Evolutionary conservation across 2,113 vertebrate species (phyloP), one percentile per base, ranked within the genome.

Genomic region (Coracopsis vasa): DNA sequence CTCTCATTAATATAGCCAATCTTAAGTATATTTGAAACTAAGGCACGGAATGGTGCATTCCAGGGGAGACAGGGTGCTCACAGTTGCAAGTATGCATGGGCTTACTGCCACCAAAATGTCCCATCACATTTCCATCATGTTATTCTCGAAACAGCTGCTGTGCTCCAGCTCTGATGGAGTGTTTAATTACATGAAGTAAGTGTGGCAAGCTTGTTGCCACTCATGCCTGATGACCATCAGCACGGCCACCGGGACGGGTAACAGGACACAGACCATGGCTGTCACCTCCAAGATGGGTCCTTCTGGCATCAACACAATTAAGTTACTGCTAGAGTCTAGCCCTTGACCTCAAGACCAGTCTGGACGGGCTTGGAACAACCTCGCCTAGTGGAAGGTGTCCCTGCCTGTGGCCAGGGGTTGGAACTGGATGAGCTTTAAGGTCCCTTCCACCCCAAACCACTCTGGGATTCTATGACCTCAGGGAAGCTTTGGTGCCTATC

Each of bases 131-230:
- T 65, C 91, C 94, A 85, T 79, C 90, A 5, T 80, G 92, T 75
- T 65, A 74, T 86, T 96, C 71, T n/a, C 80, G 62, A 92, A 89
- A 9, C 95, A 96, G 95, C 91, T 95, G 95, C 91, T 86, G 83
- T 80, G 54, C 90, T 31, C 48, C 54, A 95, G 77, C 3, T 2
- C 86, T 19, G 44, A 7, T 8, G 1, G 31, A 75, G 96, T 9
- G 61, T 96, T 95, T 85, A 27, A 85, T 95, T 92, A 94, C 83
- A 50, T 2, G 29, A 53, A 44, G 17, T 7, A 41, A 93, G 64
- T 1, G 3, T 4, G 2, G 42, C 6, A 45, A 62, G 56, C 53
- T 39, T 5, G 0, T 13, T 3, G 44, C 89, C 44, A 35, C 69
- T 51, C 67, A 50, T 48, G 71, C 82, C 58, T 18, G 58, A 69